Conservation (phyloP, 2,888 invertebrate genomes). For the Leptinotarsa peninsularis region DNA sequence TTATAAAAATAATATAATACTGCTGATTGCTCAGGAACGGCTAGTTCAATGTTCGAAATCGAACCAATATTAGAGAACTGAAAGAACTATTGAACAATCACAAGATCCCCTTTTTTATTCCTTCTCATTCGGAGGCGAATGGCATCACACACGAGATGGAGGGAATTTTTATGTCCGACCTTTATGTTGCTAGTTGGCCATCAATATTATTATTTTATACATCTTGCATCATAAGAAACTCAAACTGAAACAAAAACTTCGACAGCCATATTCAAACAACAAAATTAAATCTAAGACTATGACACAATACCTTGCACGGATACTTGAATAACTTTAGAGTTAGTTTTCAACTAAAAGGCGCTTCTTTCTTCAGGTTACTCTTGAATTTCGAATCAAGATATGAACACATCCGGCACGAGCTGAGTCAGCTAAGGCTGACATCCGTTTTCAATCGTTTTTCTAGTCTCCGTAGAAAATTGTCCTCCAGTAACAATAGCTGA, state of each 20-base stretch:
- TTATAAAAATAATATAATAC: no score
- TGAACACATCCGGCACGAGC: constrained; percentile 31
- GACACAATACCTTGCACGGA: not conserved
- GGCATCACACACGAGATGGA: no score
- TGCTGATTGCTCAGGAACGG: no score
- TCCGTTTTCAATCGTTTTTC: constrained; percentile 18
- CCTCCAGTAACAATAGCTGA: not conserved
- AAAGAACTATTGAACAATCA: no score
- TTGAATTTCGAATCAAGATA: not conserved
- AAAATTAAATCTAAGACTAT: not conserved
- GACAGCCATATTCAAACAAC: not conserved
- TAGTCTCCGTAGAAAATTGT: not conserved
- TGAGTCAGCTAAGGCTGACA: not conserved
- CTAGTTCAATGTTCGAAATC: no score
- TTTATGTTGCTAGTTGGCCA: no score
- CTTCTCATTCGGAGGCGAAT: no score
- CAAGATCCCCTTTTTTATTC: no score
- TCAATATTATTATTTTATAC: no score
- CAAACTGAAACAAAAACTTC: not conserved
- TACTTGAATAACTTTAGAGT: not conserved
- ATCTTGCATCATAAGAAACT: not conserved
- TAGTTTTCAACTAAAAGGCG: not conserved
- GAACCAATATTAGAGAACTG: no score
- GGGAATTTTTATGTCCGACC: no score
- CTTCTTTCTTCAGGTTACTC: not conserved